These are phyloP conservation scores for Eurypyga helias DNA, from an alignment of 2,113 vertebrate genomes.

Conservation along the genomic window DNA sequence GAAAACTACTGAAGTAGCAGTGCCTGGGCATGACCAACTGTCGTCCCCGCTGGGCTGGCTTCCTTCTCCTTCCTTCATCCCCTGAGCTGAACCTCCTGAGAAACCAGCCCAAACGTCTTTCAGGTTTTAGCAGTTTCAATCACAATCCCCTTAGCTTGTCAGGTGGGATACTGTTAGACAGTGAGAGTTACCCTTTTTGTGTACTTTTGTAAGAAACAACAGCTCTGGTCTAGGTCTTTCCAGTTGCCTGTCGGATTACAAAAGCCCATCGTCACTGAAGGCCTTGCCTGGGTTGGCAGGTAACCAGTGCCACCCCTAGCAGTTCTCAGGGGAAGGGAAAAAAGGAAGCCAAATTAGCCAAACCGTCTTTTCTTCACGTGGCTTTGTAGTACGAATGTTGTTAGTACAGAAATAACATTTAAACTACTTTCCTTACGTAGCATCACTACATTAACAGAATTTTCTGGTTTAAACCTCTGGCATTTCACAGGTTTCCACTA, in stretches of 20 bases:
- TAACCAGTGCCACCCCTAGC: neutral
- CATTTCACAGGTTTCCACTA: neutral
- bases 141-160: neutral
- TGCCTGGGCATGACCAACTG: neutral
- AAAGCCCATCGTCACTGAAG: neutral
- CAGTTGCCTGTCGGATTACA: neutral
- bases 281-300: neutral
- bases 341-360: neutral
- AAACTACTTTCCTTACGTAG: neutral
- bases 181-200: neutral
- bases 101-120: neutral
- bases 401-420: neutral
- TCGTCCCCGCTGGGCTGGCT: rapidly evolving
- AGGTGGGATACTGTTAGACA: neutral
- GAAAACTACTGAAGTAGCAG: constrained; percentile 16
- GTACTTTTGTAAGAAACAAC: neutral
- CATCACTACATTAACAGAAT: neutral
- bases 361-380: neutral
- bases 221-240: neutral
- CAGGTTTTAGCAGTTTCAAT: neutral
- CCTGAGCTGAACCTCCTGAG: neutral
- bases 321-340: neutral
- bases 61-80: neutral
- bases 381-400: neutral
- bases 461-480: neutral